A percentile compares a stretch with the other conserved stretches of the same genome.
Evolutionary conservation across 2,113 vertebrate species (phyloP).

Genomic region (Panthera uncia): DNA sequence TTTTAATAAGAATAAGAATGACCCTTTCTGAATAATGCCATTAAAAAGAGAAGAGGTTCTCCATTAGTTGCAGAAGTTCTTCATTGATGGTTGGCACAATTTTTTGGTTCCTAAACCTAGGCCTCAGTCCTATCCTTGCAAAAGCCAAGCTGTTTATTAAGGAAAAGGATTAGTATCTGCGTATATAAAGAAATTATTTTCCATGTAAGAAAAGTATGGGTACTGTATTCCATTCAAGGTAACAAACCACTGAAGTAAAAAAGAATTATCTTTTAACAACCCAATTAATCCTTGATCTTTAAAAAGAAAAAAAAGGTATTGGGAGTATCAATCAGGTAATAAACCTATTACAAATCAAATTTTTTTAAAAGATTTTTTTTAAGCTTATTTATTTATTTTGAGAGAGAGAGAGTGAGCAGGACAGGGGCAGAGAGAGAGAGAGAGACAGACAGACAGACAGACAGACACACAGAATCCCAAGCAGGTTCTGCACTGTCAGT

Average conservation of each 20-base stretch:
- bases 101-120: background rate
- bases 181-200: slow-evolving; percentile 16
- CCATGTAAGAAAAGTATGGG: background rate
- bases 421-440: too few relatives aligned
- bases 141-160: background rate
- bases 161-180: background rate
- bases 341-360: background rate
- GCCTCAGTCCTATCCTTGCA: background rate
- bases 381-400: too few relatives aligned
- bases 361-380: too few relatives aligned
- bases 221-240: background rate
- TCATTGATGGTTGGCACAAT: background rate
- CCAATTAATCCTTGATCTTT: background rate
- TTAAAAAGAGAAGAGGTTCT: slow-evolving; percentile 53
- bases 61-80: background rate
- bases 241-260: background rate
- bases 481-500: too few relatives aligned
- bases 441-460: too few relatives aligned
- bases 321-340: background rate
- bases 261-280: background rate
- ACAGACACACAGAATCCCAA: too few relatives aligned
- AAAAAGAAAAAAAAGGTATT: background rate
- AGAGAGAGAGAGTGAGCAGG: too few relatives aligned
- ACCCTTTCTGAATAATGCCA: slow-evolving; percentile 37
- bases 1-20: slow-evolving; percentile 59